Conservation (phyloP, 2,113 vertebrate genomes). For the Alethe diademata region DNA sequence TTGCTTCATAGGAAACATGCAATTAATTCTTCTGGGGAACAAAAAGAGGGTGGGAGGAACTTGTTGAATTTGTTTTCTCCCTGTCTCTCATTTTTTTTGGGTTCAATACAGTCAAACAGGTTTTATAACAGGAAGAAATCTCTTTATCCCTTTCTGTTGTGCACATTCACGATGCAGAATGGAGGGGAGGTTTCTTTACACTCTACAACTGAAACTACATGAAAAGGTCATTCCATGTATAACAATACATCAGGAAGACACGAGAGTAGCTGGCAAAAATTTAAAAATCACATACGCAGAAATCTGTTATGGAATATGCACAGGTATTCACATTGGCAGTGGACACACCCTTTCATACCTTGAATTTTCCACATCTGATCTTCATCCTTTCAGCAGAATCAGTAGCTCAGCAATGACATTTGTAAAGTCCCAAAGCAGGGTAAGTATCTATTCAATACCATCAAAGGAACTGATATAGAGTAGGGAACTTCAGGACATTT, state of each 20-base stretch:
- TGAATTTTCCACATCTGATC: not conserved
- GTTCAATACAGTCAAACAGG: not conserved
- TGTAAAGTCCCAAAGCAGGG: not conserved
- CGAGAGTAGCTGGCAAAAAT: not conserved
- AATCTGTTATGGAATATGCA: not conserved
- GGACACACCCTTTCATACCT: not conserved
- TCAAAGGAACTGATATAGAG: constrained; percentile 27
- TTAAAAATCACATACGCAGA: not conserved
- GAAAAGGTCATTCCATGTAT: not conserved
- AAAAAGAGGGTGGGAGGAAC: not conserved
- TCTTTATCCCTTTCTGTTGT: not conserved
- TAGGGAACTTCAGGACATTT: not conserved
- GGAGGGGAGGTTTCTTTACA: not conserved
- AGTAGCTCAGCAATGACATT: not conserved
- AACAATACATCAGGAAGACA: not conserved
- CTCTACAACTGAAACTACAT: not conserved
- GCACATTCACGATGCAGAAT: not conserved
- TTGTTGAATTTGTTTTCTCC: not conserved
- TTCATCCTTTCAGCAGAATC: not conserved
- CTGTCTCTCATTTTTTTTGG: not conserved
- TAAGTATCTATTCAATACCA: constrained; percentile 10
- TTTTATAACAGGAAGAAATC: constrained; percentile 7
- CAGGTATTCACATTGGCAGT: not conserved
- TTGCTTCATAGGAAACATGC: not conserved
- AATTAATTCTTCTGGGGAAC: constrained; percentile 13